These are phyloP conservation scores for Holotrichia oblita DNA, from an alignment of 1,140 invertebrate genomes.

Conservation along the genomic window DNA sequence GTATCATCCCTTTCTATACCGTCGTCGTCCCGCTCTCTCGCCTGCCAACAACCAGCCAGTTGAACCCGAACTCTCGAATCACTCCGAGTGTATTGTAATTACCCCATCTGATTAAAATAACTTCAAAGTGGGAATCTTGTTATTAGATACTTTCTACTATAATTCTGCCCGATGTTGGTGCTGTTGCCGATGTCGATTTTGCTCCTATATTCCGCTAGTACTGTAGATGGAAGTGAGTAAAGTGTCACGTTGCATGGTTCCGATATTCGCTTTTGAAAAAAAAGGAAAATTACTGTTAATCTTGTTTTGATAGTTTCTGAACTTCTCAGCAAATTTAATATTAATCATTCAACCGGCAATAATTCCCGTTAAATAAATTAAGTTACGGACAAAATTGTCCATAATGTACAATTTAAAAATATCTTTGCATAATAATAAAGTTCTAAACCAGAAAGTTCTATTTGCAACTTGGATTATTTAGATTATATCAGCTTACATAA, in stretches of 20 bases:
- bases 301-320: too few species aligned
- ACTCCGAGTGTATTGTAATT: constrained; percentile 59
- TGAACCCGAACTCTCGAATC: constrained; percentile 45
- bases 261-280: neutral
- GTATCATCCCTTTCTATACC: neutral
- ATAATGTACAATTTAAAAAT: too few species aligned
- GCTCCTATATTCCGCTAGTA: neutral
- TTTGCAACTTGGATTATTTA: too few species aligned
- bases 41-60: constrained; percentile 34
- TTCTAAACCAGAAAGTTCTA: too few species aligned
- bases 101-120: constrained; percentile 60
- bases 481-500: too few species aligned
- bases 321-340: too few species aligned
- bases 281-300: neutral
- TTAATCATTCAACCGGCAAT: too few species aligned
- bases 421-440: too few species aligned
- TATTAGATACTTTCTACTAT: constrained; percentile 51
- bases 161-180: constrained; percentile 25
- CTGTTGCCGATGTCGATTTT: constrained; percentile 11
- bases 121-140: constrained; percentile 60
- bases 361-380: too few species aligned
- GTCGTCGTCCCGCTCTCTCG: constrained; percentile 37
- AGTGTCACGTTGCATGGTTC: neutral
- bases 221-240: neutral
- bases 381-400: too few species aligned